These are phyloP conservation scores for Drosophila parthenogenetica DNA, from an alignment of 2,888 invertebrate species.

Conservation along the genomic window DNA sequence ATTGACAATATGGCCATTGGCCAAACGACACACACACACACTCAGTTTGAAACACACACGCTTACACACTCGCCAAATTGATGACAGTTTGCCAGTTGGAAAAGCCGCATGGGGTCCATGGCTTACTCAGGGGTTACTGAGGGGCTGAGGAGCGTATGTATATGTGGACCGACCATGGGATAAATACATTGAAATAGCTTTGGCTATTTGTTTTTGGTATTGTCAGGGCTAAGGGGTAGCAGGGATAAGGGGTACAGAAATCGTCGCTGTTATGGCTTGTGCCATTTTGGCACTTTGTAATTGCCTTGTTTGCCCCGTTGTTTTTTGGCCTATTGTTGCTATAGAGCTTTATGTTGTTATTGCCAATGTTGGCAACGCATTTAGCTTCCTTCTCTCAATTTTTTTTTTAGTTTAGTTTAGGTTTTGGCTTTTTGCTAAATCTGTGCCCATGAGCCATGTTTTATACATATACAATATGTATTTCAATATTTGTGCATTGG, in stretches of 20 bases:
- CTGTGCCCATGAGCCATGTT: conserved; percentile 68
- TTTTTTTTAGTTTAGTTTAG: conserved; percentile 32
- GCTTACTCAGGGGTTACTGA: conserved; percentile 17
- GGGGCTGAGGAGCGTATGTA: conserved; percentile 50
- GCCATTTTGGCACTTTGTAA: conserved; percentile 80
- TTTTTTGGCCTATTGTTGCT: conserved; percentile 62
- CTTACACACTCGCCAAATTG: conserved; percentile 70
- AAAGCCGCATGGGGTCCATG: conserved; percentile 68
- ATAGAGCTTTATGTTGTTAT: conserved; percentile 51
- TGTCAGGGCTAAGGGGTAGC: conserved; percentile 29
- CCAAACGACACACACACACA: conserved; percentile 64
- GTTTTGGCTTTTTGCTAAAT: conserved; percentile 59
- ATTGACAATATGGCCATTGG: conserved; percentile 81
- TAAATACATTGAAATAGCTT: conserved; percentile 78
- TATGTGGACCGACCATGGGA: conserved; percentile 69
- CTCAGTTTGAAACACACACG: conserved; percentile 26
- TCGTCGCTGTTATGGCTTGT: conserved; percentile 75
- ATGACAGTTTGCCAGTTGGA: conserved; percentile 80
- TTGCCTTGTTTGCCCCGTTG: conserved; percentile 76
- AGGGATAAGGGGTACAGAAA: conserved; percentile 17
- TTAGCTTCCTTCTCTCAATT: conserved; percentile 36
- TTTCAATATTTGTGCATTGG: conserved; percentile 67
- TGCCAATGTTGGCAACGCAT: conserved; percentile 68
- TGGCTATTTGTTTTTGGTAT: conserved; percentile 76
- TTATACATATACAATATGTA: conserved; percentile 42